phyloP scores from a whole-genome alignment of 2,797 vertebrate genomes.

The Atherinosoma microstoma region DNA sequence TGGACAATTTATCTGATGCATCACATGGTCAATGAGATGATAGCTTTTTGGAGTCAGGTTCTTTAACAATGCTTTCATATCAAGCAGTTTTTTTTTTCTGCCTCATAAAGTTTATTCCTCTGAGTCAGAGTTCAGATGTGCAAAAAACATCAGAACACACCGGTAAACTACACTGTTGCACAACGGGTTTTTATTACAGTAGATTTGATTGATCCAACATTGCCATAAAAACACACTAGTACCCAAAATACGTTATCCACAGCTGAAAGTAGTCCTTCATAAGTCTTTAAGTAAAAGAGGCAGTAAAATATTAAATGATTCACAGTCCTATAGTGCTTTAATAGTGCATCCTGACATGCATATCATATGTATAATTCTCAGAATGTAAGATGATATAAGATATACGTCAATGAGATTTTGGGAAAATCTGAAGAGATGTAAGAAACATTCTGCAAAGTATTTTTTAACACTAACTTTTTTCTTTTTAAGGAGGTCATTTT shows the following conservation, averaged over 20 bases:
- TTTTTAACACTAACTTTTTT: no score
- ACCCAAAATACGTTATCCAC: conserved; percentile 3
- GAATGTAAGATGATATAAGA: no score
- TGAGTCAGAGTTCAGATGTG: conserved; percentile 18
- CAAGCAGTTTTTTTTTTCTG: conserved; percentile 14
- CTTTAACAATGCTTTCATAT: not conserved
- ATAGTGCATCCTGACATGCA: no score
- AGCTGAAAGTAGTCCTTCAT: not conserved
- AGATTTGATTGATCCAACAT: conserved; percentile 1
- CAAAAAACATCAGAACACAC: conserved; percentile 10
- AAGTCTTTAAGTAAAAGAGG: not conserved
- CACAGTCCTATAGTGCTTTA: not conserved
- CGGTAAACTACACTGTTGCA: not conserved
- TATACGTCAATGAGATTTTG: no score
- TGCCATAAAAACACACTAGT: conserved; percentile 1
- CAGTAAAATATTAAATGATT: not conserved
- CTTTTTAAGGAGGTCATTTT: no score
- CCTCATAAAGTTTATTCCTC: conserved; percentile 17
- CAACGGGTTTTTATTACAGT: not conserved
- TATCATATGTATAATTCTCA: not conserved
- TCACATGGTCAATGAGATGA: conserved; percentile 23
- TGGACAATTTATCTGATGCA: conserved; percentile 26
- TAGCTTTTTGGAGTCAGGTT: conserved; percentile 20
- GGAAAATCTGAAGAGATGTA: no score
- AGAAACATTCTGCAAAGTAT: no score